Percentiles rank a stretch among this genome's conserved stretches.
These are phyloP conservation scores for Procambarus clarkii DNA, from an alignment of 1,140 invertebrate species.

Conservation along the genomic window DNA sequence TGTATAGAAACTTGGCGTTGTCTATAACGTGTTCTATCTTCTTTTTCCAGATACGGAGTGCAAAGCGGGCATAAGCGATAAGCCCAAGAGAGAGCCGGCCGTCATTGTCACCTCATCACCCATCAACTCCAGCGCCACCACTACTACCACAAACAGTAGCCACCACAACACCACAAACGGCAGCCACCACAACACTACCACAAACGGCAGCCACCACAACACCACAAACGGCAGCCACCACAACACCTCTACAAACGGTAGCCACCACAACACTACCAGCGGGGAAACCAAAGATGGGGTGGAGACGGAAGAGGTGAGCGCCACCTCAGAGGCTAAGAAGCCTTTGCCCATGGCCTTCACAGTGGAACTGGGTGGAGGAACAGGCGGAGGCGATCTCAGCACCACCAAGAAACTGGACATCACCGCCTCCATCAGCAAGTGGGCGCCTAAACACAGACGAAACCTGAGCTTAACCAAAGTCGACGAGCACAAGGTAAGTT, in stretches of 20 bases:
- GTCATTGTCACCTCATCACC: background rate
- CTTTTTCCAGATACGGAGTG: background rate
- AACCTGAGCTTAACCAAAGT: conserved; percentile 74
- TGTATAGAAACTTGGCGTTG: no score
- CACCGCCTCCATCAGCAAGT: conserved; percentile 77
- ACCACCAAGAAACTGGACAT: conserved; percentile 74
- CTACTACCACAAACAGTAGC: background rate
- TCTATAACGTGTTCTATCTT: no score
- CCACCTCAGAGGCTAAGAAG: conserved; percentile 65
- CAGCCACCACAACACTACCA: background rate
- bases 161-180: background rate
- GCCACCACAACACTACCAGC: background rate
- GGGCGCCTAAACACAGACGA: conserved; percentile 75
- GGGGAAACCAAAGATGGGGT: background rate
- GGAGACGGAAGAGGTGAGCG: conserved; percentile 29
- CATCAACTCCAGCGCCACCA: background rate
- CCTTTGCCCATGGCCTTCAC: conserved; percentile 76
- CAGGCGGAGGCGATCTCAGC: conserved; percentile 59
- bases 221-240: background rate
- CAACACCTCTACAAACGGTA: background rate
- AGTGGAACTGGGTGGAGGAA: conserved; percentile 76
- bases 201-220: background rate
- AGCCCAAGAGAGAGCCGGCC: background rate
- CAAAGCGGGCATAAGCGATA: background rate
- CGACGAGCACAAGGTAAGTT: conserved; percentile 74